Base-by-base conservation (phyloP, 2,113 vertebrate genomes). In the Pterocles gutturalis region DNA sequence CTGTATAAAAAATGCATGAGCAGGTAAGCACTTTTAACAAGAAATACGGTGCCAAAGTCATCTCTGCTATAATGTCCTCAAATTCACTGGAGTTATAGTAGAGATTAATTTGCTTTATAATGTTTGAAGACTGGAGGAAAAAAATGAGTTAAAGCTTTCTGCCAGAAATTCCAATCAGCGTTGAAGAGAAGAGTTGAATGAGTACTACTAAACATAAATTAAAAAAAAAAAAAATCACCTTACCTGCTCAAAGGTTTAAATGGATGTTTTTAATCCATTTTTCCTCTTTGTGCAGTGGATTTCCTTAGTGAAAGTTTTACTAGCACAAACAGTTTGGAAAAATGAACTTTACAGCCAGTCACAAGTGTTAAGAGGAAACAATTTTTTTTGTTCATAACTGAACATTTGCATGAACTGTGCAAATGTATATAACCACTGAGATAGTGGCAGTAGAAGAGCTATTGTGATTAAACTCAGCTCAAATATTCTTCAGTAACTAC, bases 61-160 rank as follows among this genome's bases (percentile, higher is more conserved):
- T 75, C 60, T 83, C 36, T 83, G 17, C 67, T 67, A 24, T 84
- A 92, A 90, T 41, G 51, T 83, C 55, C 43, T 90, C 86, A 62
- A 28, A 87, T 94, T 92, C 60, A 36, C 28, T 66, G 49, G 54
- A 88, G 58, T 86, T 93, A 64, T 11, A 71, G 51, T 29, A 48
- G 48, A 64, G 45, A 84, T 92, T 92, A 78, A 89, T 77, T 95
- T 93, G 38, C 48, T 94, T 82, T 48, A 48, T 87, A n/a, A 64
- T 67, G 13, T 93, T 75, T 75, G 69, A 89, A 78, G 69, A 41
- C 41, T 69, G 45, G 28, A 76, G 51, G 43, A 48, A 95, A 76
- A 76, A 90, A 90, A 60, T 62, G 13, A 81, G 20, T 89, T 94
- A 93, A 90, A 83, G 24, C 55, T 87, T 92, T 89, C 72, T 79